Percentiles rank a stretch among this genome's conserved stretches.
Conservation (phyloP, 2,888 invertebrate genomes). For the Digitonthophagus gazella region DNA sequence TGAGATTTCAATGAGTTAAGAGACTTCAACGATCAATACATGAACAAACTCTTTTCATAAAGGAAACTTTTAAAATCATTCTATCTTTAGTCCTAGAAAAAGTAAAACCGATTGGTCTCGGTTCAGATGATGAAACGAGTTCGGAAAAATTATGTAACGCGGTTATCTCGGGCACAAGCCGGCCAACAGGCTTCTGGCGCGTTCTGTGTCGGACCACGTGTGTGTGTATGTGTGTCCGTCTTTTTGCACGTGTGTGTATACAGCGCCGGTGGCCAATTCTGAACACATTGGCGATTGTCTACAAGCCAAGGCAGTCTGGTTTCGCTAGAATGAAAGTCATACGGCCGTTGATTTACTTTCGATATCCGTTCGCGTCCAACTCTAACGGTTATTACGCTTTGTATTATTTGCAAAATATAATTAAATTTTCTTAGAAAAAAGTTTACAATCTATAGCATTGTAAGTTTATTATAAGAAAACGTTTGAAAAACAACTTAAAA, state of each 20-base stretch:
- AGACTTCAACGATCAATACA: neutral
- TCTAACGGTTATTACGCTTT: neutral
- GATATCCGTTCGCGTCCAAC: neutral
- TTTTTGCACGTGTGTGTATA: conserved; percentile 1
- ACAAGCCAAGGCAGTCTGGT: conserved; percentile 10
- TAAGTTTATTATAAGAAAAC: no score
- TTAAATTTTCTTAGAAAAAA: no score
- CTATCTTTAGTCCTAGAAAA: neutral
- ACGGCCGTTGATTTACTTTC: neutral
- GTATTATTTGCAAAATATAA: no score
- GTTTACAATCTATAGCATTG: no score
- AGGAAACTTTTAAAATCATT: no score
- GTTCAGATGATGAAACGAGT: conserved; percentile 6
- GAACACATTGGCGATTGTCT: conserved; percentile 12
- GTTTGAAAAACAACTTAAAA: no score
- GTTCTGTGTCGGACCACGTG: conserved; percentile 1
- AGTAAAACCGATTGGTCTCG: neutral
- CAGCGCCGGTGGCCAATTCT: conserved; percentile 12
- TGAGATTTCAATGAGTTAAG: no score
- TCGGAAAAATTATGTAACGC: conserved; percentile 15
- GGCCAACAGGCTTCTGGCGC: neutral
- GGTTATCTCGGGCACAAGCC: neutral
- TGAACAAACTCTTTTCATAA: neutral
- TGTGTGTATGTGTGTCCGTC: neutral
- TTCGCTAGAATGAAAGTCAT: conserved; percentile 15